Conservation (phyloP, 2,113 vertebrate genomes). For the Romanogobio albipinnatus region DNA sequence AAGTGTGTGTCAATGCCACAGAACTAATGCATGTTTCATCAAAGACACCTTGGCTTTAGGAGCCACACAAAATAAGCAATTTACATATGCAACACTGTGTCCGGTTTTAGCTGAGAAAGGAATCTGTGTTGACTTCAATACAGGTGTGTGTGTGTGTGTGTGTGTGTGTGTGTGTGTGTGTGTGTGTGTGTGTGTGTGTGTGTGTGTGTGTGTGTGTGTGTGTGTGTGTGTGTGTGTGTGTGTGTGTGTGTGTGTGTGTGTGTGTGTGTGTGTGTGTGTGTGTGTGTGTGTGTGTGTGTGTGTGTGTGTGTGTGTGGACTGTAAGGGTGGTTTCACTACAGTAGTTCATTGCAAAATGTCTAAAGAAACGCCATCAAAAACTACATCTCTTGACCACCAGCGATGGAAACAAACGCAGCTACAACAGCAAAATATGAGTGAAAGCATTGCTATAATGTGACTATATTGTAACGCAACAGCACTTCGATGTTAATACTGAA, state of each 20-base stretch:
- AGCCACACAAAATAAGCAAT: constrained; percentile 20
- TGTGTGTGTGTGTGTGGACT: background rate
- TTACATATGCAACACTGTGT: constrained; percentile 17
- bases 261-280: background rate
- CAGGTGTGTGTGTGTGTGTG: background rate
- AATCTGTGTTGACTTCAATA: background rate
- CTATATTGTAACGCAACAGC: too few relatives aligned
- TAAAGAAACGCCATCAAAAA: too few relatives aligned
- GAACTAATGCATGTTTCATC: constrained; percentile 21
- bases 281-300: background rate
- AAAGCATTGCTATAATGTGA: too few relatives aligned
- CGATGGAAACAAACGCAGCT: too few relatives aligned
- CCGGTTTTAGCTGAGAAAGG: background rate
- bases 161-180: too few relatives aligned
- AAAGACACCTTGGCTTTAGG: constrained; percentile 1
- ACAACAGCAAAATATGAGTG: too few relatives aligned
- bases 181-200: too few relatives aligned
- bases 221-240: background rate
- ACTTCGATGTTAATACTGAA: too few relatives aligned
- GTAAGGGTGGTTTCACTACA: too few relatives aligned
- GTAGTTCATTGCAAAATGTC: too few relatives aligned
- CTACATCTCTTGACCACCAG: too few relatives aligned
- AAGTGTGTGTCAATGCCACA: background rate
- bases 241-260: background rate
- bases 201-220: background rate